A percentile compares a stretch with the other conserved stretches of the same genome.
Conservation (phyloP, 2,888 invertebrate species). For the Caenorhabditis afra region DNA sequence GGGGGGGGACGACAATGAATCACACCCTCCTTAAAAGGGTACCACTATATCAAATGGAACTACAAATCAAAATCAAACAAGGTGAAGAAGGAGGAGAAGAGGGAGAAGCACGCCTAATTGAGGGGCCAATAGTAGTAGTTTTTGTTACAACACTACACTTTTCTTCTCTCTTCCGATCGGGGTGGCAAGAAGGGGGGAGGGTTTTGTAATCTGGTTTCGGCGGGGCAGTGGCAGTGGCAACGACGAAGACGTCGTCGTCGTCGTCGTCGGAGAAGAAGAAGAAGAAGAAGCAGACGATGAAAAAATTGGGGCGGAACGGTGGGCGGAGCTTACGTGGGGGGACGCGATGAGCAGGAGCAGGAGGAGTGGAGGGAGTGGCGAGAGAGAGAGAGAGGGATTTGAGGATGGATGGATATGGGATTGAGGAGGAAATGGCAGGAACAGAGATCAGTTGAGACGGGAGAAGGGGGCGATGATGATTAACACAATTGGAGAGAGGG, state of each 20-base stretch:
- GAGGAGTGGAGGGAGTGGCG: slow-evolving; percentile 15
- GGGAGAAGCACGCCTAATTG: not conserved
- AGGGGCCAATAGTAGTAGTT: too few species aligned
- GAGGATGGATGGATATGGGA: slow-evolving; percentile 28
- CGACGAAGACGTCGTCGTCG: not conserved
- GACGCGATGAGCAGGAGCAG: slow-evolving; percentile 12
- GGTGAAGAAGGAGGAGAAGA: slow-evolving; percentile 6
- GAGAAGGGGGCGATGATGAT: slow-evolving; percentile 33
- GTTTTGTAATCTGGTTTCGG: slow-evolving; percentile 45
- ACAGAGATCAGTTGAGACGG: slow-evolving; percentile 36
- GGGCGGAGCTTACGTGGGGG: slow-evolving; percentile 46
- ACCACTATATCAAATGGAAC: too few species aligned
- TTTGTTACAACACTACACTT: too few species aligned
- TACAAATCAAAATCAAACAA: slow-evolving; percentile 10
- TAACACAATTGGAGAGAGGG: slow-evolving; percentile 28
- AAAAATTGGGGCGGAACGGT: slow-evolving; percentile 36
- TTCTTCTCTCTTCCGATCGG: too few species aligned
- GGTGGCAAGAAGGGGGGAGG: not conserved
- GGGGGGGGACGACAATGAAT: not conserved
- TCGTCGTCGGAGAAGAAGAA: too few species aligned
- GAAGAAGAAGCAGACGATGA: slow-evolving; percentile 13
- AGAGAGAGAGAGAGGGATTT: slow-evolving; percentile 14
- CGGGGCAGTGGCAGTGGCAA: slow-evolving; percentile 6
- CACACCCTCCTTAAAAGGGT: too few species aligned
- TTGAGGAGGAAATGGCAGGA: slow-evolving; percentile 30